phyloP scores from a whole-genome alignment of 2,888 invertebrate species.

The Gymnoscelis rufifasciata region DNA sequence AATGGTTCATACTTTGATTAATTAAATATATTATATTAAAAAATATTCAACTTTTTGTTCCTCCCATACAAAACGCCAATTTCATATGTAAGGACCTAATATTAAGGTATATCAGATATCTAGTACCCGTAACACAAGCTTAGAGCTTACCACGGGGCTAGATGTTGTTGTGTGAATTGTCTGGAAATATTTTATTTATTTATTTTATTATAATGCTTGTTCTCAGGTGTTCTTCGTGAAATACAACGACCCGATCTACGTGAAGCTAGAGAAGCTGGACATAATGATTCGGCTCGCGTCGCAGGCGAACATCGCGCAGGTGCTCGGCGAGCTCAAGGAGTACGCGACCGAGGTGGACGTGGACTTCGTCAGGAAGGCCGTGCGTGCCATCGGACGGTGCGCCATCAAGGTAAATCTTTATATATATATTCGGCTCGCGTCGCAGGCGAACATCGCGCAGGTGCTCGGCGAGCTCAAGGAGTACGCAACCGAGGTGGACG shows the following conservation, averaged over 20 bases:
- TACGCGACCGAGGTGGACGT: conserved; percentile 99
- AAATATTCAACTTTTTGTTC: no score
- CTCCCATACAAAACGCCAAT: no score
- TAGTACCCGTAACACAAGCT: no score
- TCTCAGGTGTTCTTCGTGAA: conserved; percentile 95
- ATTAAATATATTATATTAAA: no score
- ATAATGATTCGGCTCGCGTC: conserved; percentile 99
- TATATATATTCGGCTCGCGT: conserved; percentile 98
- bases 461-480: conserved; percentile 98
- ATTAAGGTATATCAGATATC: no score
- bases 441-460: conserved; percentile 76
- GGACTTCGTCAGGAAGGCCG: conserved; percentile 99
- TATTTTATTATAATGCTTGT: not conserved
- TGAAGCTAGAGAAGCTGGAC: conserved; percentile 98
- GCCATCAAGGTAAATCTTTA: conserved; percentile 96
- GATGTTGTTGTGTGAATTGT: no score
- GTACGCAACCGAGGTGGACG: conserved; percentile 99
- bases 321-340: conserved; percentile 98
- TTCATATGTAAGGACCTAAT: no score
- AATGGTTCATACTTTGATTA: no score
- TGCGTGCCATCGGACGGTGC: conserved; percentile 98
- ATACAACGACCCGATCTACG: conserved; percentile 99
- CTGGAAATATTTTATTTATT: no score
- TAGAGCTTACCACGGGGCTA: no score
- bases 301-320: conserved; percentile 98